Percentiles rank a stretch among this genome's conserved stretches.
Conservation (phyloP, 2,113 vertebrate genomes). For the Todiramphus chloris region DNA sequence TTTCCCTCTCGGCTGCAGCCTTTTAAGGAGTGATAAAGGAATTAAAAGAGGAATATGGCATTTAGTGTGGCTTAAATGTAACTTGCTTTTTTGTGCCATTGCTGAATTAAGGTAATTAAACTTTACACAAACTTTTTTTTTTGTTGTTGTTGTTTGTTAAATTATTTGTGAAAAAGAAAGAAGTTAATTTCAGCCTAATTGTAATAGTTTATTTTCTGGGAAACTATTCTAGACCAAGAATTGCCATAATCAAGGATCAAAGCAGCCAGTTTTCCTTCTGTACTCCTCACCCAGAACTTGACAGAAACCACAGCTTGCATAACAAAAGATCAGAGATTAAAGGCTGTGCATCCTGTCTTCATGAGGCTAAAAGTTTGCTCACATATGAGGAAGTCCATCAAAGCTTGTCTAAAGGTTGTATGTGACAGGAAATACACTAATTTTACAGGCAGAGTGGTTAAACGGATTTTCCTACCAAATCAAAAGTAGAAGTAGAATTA, state of each 20-base stretch:
- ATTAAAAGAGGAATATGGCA: background rate
- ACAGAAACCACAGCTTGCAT: background rate
- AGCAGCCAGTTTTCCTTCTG: background rate
- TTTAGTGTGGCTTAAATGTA: background rate
- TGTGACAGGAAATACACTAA: background rate
- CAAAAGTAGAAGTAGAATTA: background rate
- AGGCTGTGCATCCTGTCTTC: background rate
- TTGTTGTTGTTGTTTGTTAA: background rate
- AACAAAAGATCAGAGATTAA: constrained; percentile 30
- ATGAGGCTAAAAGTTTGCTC: background rate
- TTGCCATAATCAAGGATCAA: constrained; percentile 3
- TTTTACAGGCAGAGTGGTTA: background rate
- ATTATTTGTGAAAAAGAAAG: background rate
- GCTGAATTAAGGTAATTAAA: constrained; percentile 15
- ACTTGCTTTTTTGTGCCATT: background rate
- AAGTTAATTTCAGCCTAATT: background rate
- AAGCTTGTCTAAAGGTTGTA: background rate
- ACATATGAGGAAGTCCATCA: background rate
- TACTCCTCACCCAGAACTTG: background rate
- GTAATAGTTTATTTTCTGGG: background rate
- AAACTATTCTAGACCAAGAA: background rate
- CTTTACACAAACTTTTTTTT: background rate
- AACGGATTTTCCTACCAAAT: background rate
- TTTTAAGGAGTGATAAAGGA: background rate
- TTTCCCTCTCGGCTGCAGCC: background rate